Evolutionary conservation across 1,140 invertebrate genomes (phyloP).

Genomic region (Olivierus martensii): DNA sequence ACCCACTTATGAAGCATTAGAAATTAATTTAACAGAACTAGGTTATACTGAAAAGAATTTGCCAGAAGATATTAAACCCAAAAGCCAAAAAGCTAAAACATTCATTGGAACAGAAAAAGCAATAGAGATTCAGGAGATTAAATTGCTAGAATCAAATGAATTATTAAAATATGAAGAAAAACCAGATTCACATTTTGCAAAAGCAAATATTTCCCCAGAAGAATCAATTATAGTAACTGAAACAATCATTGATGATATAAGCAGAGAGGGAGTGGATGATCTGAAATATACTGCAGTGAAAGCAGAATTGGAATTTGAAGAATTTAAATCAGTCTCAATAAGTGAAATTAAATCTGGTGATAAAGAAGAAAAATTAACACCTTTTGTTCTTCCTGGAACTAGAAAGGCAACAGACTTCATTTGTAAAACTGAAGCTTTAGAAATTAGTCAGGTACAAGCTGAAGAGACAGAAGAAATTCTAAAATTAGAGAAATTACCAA

Average conservation of each 20-base stretch:
- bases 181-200: slow-evolving; percentile 1
- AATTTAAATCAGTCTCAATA: neutral
- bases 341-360: neutral
- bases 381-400: neutral
- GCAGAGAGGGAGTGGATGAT: neutral
- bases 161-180: slow-evolving; percentile 13
- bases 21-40: neutral
- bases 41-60: slow-evolving; percentile 10
- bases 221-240: slow-evolving; percentile 17
- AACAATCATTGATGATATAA: slow-evolving; percentile 16
- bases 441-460: too few species aligned
- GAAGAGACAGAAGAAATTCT: neutral
- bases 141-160: slow-evolving; percentile 15
- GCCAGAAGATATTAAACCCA: slow-evolving; percentile 1
- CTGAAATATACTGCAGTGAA: neutral
- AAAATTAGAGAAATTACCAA: neutral
- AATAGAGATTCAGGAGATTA: slow-evolving; percentile 17
- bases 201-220: slow-evolving; percentile 2
- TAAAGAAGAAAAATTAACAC: neutral
- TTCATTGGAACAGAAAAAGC: slow-evolving; percentile 12
- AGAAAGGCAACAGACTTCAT: neutral
- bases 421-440: too few species aligned
- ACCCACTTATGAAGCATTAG: neutral
- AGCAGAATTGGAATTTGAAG: neutral
- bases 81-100: slow-evolving; percentile 11